Evolutionary conservation across 2,113 vertebrate genomes (phyloP), one percentile per base, ranked within the genome.

Genomic region (Parus major): DNA sequence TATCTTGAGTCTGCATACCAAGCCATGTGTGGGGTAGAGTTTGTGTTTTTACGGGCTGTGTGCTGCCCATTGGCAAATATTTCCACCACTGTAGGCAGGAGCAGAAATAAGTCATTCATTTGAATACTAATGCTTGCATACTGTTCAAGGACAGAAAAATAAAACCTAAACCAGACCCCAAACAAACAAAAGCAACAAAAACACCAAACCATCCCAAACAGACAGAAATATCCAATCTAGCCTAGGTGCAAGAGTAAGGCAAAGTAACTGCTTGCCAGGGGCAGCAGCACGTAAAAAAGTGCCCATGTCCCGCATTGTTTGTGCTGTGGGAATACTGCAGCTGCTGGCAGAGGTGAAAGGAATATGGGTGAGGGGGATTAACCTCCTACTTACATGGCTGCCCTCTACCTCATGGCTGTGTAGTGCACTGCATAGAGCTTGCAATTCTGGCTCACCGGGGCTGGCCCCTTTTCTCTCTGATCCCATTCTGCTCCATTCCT

Each of bases 211-310:
- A 46, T 6, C 10, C 19, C 47, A 68, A 47, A 42, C 5, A 73
- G 29, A 21, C 10, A 35, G 10, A 33, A 52, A 18, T 20, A 39
- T 50, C 20, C 7, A 3, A 16, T 27, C 23, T 35, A 82, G 23
- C 4, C 14, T 27, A 39, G 9, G 12, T 73, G 13, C 18, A 57
- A 57, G 53, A 71, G 24, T 6, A 76, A 55, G 42, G 33, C 33
- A 56, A 73, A 55, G 28, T 13, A 52, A 29, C 11, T 13, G 6
- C 33, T 75, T 63, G 29, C 11, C 21, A 61, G 53, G 41, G 44
- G 31, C 64, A 80, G 16, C 28, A 44, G 18, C 0, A 0, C 2
- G 2, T 36, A 6, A 49, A 44, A 57, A 59, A 77, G 15, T n/a
- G 15, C 19, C 41, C 15, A 5, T 36, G 31, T 66, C 36, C 52